These are phyloP conservation scores for Ornithorhynchus anatinus DNA, from an alignment of 2,113 vertebrate genomes.

Conservation along the genomic window DNA sequence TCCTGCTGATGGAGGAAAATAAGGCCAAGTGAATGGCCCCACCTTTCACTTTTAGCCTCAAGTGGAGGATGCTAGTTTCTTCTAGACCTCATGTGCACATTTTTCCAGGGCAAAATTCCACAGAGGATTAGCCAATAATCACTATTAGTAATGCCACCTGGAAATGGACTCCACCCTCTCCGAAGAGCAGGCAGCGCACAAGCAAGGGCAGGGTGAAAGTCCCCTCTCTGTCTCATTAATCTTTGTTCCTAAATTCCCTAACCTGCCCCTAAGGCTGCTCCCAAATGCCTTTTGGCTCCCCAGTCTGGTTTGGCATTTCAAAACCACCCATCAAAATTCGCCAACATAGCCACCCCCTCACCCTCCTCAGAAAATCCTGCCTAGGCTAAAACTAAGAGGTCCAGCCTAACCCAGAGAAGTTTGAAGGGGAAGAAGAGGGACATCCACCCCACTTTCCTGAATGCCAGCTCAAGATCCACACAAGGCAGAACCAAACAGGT, in stretches of 20 bases:
- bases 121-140: background rate
- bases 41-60: background rate
- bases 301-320: no score
- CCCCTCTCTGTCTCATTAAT: background rate
- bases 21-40: background rate
- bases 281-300: no score
- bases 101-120: background rate
- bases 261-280: no score
- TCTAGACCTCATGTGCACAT: background rate
- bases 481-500: no score
- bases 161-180: background rate
- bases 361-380: no score
- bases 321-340: no score
- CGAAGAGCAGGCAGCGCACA: background rate
- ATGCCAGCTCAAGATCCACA: no score
- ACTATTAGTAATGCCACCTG: background rate
- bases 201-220: background rate
- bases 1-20: background rate
- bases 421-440: no score
- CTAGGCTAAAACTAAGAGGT: no score
- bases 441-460: no score
- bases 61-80: background rate
- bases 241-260: background rate
- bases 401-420: no score
- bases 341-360: no score